These are phyloP conservation scores for Zaprionus taronus DNA, from an alignment of 1,140 invertebrate species.

Conservation along the genomic window DNA sequence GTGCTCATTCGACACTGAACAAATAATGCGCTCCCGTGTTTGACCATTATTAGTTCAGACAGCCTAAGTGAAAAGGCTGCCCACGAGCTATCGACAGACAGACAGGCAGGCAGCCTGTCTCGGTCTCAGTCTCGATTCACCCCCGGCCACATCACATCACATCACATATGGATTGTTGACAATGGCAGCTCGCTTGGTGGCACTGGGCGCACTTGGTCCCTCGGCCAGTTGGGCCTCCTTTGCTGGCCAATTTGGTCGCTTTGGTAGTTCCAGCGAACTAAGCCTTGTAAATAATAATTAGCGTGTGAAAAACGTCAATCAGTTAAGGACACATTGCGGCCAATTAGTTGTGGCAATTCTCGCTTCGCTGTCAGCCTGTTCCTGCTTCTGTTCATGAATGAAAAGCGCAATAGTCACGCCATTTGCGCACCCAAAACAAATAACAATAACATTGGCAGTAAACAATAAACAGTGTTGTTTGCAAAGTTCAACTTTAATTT, in stretches of 20 bases:
- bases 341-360: slow-evolving; percentile 52
- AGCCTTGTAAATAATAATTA: slow-evolving; percentile 77
- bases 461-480: neutral
- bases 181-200: slow-evolving; percentile 28
- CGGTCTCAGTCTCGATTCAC: neutral
- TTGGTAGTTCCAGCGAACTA: neutral
- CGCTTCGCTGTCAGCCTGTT: neutral
- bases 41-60: slow-evolving; percentile 69
- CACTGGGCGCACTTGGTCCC: neutral
- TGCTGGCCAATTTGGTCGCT: no score
- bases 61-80: slow-evolving; percentile 37
- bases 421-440: slow-evolving; percentile 18
- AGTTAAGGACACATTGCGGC: slow-evolving; percentile 56
- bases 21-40: slow-evolving; percentile 74
- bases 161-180: slow-evolving; percentile 56
- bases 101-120: neutral
- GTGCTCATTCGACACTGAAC: slow-evolving; percentile 63
- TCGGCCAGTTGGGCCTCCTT: slow-evolving; percentile 7
- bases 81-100: neutral
- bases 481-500: slow-evolving; percentile 22
- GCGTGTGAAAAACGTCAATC: slow-evolving; percentile 70
- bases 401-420: slow-evolving; percentile 33
- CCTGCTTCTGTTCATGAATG: slow-evolving; percentile 1
- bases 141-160: neutral
- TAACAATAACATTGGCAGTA: neutral